Evolutionary conservation across 2,888 invertebrate species (phyloP), one percentile per base, ranked within the genome.

Genomic region (Megaustenia siamemsis): DNA sequence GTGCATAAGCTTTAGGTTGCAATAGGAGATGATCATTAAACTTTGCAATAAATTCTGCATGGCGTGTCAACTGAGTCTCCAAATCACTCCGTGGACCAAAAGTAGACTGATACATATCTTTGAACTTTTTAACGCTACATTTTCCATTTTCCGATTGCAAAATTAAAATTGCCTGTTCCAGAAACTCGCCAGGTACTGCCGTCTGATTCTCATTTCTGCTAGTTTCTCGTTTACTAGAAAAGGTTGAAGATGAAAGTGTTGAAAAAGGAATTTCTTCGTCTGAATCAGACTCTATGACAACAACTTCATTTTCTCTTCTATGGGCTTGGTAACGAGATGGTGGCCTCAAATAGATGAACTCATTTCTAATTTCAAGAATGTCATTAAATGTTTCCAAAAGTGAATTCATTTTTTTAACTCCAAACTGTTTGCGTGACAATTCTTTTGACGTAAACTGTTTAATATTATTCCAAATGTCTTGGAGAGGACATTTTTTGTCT

Each of bases 331-430:
- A 21, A 21, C 56, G 12, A 21, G 8, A n/a, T 12, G 56, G 35
- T 28, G 28, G 18, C 40, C 56, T 60, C 66, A 79, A n/a, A 12
- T 2, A n/a, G 43, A 73, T 40, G 75, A 43, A 53, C n/a, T 35
- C 21, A 12, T 56, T 38, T 24, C 76, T 24, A 49, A 0, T 15
- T 18, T n/a, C 43, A 40, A 82, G 35, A 35, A 82, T n/a, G 40
- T 82, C 82, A n/a, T 35, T 63, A 28, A 82, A 82, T 40, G 63
- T 60, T 18, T 60, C 45, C n/a, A 76, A 60, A 28, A 82, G 38
- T 15, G 21, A 15, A 66, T 82, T 28, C 82, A 82, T 82, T 60
- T 82, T 82, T 32, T 63, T 49, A 43, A 82, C 76, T 28, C 82
- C 82, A 82, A 43, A 82, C 10, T 63, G 3, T 66, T 63, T 66